Evolutionary conservation across 2,113 vertebrate species (phyloP).

Genomic region (Pycnonotus jocosus): DNA sequence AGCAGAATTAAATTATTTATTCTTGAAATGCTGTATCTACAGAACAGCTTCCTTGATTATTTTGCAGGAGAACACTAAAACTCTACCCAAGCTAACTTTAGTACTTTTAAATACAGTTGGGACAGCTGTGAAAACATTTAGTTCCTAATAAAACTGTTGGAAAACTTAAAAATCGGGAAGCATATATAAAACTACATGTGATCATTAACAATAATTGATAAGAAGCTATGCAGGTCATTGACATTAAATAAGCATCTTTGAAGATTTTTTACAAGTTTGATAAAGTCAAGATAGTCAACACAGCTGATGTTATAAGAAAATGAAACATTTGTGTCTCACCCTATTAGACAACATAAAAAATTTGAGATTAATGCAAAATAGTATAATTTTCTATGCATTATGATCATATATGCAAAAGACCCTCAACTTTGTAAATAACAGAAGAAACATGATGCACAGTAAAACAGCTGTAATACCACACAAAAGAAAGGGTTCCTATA

Average conservation of each 20-base stretch:
- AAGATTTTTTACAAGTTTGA: neutral
- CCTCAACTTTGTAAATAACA: neutral
- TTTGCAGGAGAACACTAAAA: neutral
- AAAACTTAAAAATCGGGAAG: neutral
- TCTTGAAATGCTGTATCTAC: neutral
- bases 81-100: neutral
- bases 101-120: neutral
- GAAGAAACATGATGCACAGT: neutral
- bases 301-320: neutral
- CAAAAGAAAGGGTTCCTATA: neutral
- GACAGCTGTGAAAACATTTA: neutral
- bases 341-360: neutral
- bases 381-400: neutral
- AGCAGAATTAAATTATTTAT: neutral
- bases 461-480: neutral
- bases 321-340: neutral
- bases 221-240: neutral
- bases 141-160: neutral
- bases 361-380: neutral
- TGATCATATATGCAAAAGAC: neutral
- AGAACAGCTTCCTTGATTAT: neutral
- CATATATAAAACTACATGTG: neutral
- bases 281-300: neutral
- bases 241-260: neutral
- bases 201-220: neutral